These are phyloP conservation scores for Patagioenas fasciata DNA, from an alignment of 2,113 vertebrate genomes.

Conservation along the genomic window DNA sequence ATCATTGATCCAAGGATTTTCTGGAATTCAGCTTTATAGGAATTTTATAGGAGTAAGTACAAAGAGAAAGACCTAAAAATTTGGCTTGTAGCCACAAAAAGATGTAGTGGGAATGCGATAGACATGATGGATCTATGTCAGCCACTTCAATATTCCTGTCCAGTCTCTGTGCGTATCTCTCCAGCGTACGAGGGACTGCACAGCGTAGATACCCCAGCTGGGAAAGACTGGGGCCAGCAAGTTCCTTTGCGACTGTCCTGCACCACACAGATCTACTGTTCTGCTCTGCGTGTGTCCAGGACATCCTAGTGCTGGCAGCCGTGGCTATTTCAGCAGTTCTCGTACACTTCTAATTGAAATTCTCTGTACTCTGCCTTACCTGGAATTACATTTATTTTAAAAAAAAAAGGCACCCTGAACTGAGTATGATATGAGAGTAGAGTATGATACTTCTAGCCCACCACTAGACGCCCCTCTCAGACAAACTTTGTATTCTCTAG, in stretches of 20 bases:
- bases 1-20: background rate
- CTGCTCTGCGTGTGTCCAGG: background rate
- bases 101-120: background rate
- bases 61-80: background rate
- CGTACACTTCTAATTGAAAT: background rate
- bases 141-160: background rate
- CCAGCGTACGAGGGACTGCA: background rate
- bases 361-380: background rate
- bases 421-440: background rate
- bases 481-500: background rate
- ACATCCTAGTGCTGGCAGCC: background rate
- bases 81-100: background rate
- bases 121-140: fast-evolving
- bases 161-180: background rate
- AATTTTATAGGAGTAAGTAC: background rate
- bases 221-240: background rate
- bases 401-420: background rate
- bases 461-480: background rate
- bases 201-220: background rate
- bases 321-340: background rate
- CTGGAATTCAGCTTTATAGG: background rate
- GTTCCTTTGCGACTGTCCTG: background rate
- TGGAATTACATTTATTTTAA: background rate
- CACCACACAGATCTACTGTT: background rate
- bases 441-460: background rate